Conservation (phyloP, 1,140 invertebrate species). For the Zaprionus inermis region DNA sequence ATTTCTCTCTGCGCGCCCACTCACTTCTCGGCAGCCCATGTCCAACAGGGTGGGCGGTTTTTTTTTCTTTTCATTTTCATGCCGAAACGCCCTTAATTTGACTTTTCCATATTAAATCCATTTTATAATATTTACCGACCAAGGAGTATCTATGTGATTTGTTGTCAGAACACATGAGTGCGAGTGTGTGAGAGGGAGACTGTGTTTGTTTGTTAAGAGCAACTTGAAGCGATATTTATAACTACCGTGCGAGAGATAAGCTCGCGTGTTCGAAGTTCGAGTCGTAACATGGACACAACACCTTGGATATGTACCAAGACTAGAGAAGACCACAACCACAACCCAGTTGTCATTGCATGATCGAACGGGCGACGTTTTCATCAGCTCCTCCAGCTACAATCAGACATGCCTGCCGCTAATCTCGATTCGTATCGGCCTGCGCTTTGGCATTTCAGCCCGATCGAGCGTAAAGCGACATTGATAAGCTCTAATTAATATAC, state of each 20-base stretch:
- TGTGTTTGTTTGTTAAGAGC: background rate
- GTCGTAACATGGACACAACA: background rate
- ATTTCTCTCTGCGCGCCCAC: background rate
- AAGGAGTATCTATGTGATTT: conserved; percentile 60
- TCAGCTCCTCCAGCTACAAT: background rate
- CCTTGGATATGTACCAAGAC: too few relatives aligned
- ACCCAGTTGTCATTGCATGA: background rate
- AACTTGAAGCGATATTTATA: conserved; percentile 13
- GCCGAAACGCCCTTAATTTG: conserved; percentile 75
- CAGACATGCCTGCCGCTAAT: background rate
- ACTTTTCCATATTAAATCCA: conserved; percentile 67
- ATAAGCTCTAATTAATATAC: background rate
- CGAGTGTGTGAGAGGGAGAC: conserved; percentile 14
- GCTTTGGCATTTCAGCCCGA: too few relatives aligned
- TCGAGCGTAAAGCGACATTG: background rate
- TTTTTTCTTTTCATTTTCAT: conserved; percentile 11
- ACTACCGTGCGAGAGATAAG: conserved; percentile 33
- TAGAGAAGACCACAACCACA: background rate
- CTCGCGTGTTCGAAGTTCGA: conserved; percentile 28
- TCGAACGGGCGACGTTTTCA: too few relatives aligned
- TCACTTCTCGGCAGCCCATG: conserved; percentile 31
- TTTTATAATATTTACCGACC: conserved; percentile 64
- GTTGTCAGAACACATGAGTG: conserved; percentile 21
- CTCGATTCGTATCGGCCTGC: background rate
- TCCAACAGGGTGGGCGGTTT: conserved; percentile 48